Evolutionary conservation across 2,888 invertebrate genomes (phyloP), one percentile per base, ranked within the genome.

Genomic region (Anaspis maculata): DNA sequence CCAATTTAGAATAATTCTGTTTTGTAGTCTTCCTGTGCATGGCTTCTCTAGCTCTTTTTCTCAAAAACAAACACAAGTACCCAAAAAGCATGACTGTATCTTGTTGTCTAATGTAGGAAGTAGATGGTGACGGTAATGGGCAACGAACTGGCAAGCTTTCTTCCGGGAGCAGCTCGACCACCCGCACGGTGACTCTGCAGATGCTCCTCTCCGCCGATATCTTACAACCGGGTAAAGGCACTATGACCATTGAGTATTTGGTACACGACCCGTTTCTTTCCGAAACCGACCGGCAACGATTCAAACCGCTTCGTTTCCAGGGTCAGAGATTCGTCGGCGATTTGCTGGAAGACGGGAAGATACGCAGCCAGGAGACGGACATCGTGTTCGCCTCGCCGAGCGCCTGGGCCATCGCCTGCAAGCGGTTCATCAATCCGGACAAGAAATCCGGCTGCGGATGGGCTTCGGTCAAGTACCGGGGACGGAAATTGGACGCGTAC

Each of bases 391-490:
- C 84, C 41, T 88, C 90, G 1, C 91, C 91, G 2, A 89, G 88
- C 51, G 88, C 91, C 2, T 92, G 91, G 91, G 91, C 90, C 1
- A 85, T 88, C 61, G 85, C 89, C 57, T 91, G 91, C 57, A 91
- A 91, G 60, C 75, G 87, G 45, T 84, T 89, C 35, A 86, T 91
- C 30, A 90, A 91, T 64, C 90, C 91, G 0, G 85, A 86, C 42
- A 90, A 90, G 62, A 85, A 89, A 54, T 89, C 89, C 22, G 90
- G 90, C 1, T 91, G 90, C 68, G 91, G 91, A 2, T 91, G 92
- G 91, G 89, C 89, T 2, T 88, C 89, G 2, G 89, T 89, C 19
- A 83, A 86, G 55, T 91, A 90, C 55, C 81, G 78, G 58, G 89
- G 88, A 1, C 83, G 83, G 56, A 90, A 90, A 63, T 65, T 92